phyloP scores from a whole-genome alignment of 92 coral and sea anemone genomes.

The Porites rus region DNA sequence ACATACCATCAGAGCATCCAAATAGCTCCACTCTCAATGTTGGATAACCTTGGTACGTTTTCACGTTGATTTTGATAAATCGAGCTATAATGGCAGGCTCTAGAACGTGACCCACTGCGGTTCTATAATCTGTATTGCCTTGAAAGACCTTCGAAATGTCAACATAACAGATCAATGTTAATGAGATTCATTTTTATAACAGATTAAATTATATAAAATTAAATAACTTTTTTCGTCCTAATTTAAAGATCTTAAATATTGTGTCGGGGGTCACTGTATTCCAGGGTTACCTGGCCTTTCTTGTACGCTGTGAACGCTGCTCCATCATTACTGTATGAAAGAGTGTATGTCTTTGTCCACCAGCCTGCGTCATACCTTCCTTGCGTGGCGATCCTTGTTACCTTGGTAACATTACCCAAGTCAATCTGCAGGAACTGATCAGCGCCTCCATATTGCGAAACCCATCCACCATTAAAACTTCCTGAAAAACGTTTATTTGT shows the following conservation, averaged over 20 bases:
- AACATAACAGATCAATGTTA: too few relatives aligned
- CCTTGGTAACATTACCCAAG: constrained; percentile 32
- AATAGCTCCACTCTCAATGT: constrained; percentile 11
- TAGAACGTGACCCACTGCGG: background rate
- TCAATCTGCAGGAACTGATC: constrained; percentile 31
- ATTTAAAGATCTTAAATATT: too few relatives aligned
- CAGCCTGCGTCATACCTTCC: constrained; percentile 33
- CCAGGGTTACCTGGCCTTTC: constrained; percentile 21
- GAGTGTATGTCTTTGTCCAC: constrained; percentile 38
- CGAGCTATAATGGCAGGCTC: background rate
- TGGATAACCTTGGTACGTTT: background rate
- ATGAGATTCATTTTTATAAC: too few relatives aligned
- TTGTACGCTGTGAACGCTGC: constrained; percentile 1
- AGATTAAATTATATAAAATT: too few relatives aligned
- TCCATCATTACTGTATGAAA: constrained; percentile 29
- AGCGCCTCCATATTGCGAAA: constrained; percentile 21
- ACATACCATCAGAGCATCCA: constrained; percentile 34
- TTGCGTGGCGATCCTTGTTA: constrained; percentile 30
- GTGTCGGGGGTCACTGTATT: too few relatives aligned
- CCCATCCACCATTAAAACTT: constrained; percentile 4
- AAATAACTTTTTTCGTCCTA: too few relatives aligned
- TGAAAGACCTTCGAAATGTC: constrained; percentile 23
- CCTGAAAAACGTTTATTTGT: background rate
- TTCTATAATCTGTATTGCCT: background rate
- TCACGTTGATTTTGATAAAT: constrained; percentile 28